Percentiles rank a stretch among this genome's conserved stretches.
phyloP scores from a whole-genome alignment of 2,888 invertebrate species.

The Gibbula magus region DNA sequence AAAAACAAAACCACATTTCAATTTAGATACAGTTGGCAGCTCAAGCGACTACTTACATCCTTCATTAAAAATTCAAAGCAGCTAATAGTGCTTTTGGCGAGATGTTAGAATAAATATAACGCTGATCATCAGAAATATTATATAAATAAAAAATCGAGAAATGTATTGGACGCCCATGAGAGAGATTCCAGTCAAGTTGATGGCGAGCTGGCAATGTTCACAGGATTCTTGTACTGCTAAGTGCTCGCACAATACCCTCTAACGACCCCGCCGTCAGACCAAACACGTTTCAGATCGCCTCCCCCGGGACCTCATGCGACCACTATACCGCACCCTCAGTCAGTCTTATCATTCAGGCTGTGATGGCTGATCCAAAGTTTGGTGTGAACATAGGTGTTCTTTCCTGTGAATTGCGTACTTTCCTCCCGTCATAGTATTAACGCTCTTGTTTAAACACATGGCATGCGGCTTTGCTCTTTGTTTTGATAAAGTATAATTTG shows the following conservation, averaged over 20 bases:
- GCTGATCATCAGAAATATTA: background rate
- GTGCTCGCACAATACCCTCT: background rate
- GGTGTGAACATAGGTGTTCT: too few relatives aligned
- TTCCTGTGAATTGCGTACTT: background rate
- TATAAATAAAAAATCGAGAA: background rate
- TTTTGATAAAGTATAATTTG: slow-evolving; percentile 13
- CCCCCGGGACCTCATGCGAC: background rate
- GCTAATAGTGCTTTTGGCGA: background rate
- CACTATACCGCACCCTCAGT: too few relatives aligned
- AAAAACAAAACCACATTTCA: too few relatives aligned
- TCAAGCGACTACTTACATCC: too few relatives aligned
- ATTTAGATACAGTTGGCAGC: too few relatives aligned
- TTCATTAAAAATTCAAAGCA: background rate
- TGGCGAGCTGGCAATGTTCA: background rate
- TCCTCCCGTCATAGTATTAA: background rate
- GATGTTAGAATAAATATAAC: background rate
- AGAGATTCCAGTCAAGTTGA: background rate
- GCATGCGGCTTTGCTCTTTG: background rate
- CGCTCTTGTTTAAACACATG: background rate
- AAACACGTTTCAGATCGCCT: background rate
- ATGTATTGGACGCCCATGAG: background rate
- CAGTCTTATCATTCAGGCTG: too few relatives aligned
- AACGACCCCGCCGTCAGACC: background rate
- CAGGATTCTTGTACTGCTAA: background rate
- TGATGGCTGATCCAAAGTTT: too few relatives aligned